Evolutionary conservation across 1,140 invertebrate species (phyloP).

Genomic region (Pissodes strobi): DNA sequence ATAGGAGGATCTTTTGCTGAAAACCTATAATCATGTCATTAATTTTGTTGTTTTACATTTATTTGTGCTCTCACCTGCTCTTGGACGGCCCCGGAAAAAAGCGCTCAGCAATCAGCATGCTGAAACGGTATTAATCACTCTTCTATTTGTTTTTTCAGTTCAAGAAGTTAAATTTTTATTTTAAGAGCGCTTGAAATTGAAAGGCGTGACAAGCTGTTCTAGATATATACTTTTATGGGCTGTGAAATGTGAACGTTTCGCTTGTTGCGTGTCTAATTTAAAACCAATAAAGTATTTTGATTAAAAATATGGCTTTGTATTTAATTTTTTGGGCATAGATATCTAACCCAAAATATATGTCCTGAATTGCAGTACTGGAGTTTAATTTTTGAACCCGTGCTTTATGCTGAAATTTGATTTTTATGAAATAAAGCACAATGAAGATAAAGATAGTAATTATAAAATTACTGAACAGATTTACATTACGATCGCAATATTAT

Average conservation of each 20-base stretch:
- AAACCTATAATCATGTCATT: constrained; percentile 40
- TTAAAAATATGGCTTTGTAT: too few relatives aligned
- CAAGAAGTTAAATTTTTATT: constrained; percentile 19
- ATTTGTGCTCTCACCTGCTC: constrained; percentile 38
- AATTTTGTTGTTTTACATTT: constrained; percentile 41
- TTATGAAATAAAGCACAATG: too few relatives aligned
- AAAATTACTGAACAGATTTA: too few relatives aligned
- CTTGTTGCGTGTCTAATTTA: too few relatives aligned
- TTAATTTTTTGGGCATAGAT: too few relatives aligned
- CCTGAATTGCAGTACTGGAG: too few relatives aligned
- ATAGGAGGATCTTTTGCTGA: constrained; percentile 39
- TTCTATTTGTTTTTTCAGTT: constrained; percentile 19
- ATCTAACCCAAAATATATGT: too few relatives aligned
- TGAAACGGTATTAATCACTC: constrained; percentile 33
- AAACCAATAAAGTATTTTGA: too few relatives aligned
- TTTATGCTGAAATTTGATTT: too few relatives aligned
- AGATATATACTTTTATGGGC: constrained; percentile 1
- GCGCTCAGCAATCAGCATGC: constrained; percentile 22
- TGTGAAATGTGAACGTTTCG: background rate
- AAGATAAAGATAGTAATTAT: too few relatives aligned
- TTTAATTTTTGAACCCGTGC: too few relatives aligned
- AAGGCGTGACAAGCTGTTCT: constrained; percentile 14
- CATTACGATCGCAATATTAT: too few relatives aligned
- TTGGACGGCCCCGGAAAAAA: constrained; percentile 20
- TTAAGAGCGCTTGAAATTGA: constrained; percentile 22